These are phyloP conservation scores for Drusus annulatus DNA, from an alignment of 1,140 invertebrate species.

Conservation along the genomic window DNA sequence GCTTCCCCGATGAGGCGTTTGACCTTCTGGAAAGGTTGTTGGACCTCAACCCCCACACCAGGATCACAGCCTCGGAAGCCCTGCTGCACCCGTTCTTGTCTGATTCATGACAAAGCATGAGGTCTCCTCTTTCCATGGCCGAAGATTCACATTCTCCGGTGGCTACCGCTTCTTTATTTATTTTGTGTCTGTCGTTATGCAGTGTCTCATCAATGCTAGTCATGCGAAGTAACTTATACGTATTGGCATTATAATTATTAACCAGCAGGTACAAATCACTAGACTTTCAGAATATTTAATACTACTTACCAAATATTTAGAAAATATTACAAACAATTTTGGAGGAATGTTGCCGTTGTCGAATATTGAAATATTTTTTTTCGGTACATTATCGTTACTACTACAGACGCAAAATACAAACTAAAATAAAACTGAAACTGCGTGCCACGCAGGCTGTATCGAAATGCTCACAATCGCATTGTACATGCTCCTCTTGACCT, in stretches of 20 bases:
- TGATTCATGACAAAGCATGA: slow-evolving; percentile 46
- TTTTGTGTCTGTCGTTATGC: neutral
- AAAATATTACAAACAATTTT: slow-evolving; percentile 4
- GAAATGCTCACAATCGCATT: too few species aligned
- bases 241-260: slow-evolving; percentile 11
- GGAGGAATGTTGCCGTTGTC: neutral
- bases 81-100: slow-evolving; percentile 82
- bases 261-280: slow-evolving; percentile 22
- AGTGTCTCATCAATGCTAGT: slow-evolving; percentile 30
- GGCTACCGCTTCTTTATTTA: neutral
- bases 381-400: neutral
- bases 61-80: slow-evolving; percentile 83
- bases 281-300: neutral
- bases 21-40: slow-evolving; percentile 83
- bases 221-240: neutral
- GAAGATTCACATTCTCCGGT: neutral
- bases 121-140: neutral
- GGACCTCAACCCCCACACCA: slow-evolving; percentile 81
- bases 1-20: slow-evolving; percentile 80
- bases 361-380: neutral
- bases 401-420: neutral
- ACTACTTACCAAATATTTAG: slow-evolving; percentile 13
- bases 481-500: too few species aligned
- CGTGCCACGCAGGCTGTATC: neutral
- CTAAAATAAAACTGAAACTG: neutral